Evolutionary conservation across 2,113 vertebrate species (phyloP), one percentile per base, ranked within the genome.

Genomic region (Peromyscus maniculatus): DNA sequence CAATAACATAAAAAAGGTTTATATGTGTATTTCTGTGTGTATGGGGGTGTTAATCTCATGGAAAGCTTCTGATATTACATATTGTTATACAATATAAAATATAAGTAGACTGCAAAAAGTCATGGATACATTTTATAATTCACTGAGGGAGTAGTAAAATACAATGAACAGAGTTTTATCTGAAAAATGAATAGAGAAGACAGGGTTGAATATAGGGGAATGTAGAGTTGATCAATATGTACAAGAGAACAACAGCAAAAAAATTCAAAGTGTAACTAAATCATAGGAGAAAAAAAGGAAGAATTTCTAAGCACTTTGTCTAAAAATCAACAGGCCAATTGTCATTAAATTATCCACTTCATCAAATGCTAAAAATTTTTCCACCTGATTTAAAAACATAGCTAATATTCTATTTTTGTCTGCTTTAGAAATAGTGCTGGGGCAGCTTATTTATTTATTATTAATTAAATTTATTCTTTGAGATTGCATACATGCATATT

Each of bases 101-200:
- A 46, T 86, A 94, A 97, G n/a, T 87, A 93, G 67, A 57, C 4
- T n/a, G 0, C 62, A 52, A 74, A 93, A 66, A 94, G 87, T 79
- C 74, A 91, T 91, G 24, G 28, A 17, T 95, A 6, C 1, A 43
- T 89, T 89, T 89, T 94, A 5, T 67, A 93, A 82, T 64, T 26
- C 21, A 8, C 55, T 46, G 91, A 82, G 46, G 43, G 88, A 91
- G 26, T 52, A 78, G 69, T 91, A 93, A 89, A 94, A 91, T 92
- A 67, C 3, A 77, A 13, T 72, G 39, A 67, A 21, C 8, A 78
- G 15, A n/a, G 9, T 64, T 52, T 49, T 31, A 77, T n/a, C 39
- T 94, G 39, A 87, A 93, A 69, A 69, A 33, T 43, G 21, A 75
- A 33, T n/a, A 72, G 55, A 79, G 43, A 74, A 93, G 77, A 49